phyloP scores from a whole-genome alignment of 64 coral and sea anemone genomes.

The Trachythela sp. region DNA sequence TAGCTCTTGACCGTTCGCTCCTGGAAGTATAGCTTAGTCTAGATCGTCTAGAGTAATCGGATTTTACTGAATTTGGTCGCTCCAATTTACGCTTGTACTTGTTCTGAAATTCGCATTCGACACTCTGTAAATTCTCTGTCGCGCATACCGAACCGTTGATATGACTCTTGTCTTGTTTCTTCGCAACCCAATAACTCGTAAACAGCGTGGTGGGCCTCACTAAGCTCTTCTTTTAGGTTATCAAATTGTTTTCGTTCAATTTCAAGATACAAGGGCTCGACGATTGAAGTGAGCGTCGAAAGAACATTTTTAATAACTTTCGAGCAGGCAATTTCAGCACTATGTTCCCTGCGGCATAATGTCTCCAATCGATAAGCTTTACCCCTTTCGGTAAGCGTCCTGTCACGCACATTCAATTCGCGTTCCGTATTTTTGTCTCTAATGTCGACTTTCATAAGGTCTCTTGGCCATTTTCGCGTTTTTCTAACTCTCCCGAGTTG shows the following conservation, averaged over 20 bases:
- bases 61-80: neutral
- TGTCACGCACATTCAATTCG: neutral
- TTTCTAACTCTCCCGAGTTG: too few relatives aligned
- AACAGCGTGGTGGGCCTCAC: neutral
- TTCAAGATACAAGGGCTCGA: too few relatives aligned
- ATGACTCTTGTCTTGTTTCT: too few relatives aligned
- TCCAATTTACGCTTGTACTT: neutral
- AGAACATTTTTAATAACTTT: slow-evolving; percentile 24
- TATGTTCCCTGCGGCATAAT: neutral
- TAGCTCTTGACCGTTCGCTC: slow-evolving; percentile 29
- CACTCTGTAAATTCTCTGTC: slow-evolving; percentile 49
- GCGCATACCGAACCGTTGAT: slow-evolving; percentile 42
- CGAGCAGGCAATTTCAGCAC: neutral
- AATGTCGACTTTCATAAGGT: too few relatives aligned
- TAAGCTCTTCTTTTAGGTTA: slow-evolving; percentile 44
- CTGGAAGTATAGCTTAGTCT: neutral
- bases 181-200: too few relatives aligned
- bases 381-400: slow-evolving; percentile 41
- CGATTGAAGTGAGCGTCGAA: neutral
- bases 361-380: slow-evolving; percentile 38
- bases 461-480: too few relatives aligned
- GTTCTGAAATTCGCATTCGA: slow-evolving; percentile 29
- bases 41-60: neutral
- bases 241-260: too few relatives aligned
- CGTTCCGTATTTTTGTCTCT: too few relatives aligned